These are phyloP conservation scores for Pelodytes ibericus DNA, from an alignment of 2,797 vertebrate genomes.

Conservation along the genomic window DNA sequence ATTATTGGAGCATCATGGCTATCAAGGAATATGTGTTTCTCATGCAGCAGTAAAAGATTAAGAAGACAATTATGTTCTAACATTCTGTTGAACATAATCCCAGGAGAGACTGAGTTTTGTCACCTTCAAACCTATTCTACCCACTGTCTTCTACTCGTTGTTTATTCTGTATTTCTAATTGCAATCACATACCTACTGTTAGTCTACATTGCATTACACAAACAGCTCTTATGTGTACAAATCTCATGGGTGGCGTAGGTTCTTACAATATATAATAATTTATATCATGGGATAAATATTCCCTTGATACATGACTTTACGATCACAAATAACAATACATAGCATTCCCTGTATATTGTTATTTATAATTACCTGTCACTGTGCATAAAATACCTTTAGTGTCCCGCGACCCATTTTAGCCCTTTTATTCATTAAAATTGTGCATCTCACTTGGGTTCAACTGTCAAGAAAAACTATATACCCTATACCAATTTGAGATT, in stretches of 20 bases:
- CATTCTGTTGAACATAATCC: not conserved
- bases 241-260: not conserved
- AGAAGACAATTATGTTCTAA: conserved; percentile 19
- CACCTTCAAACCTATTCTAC: conserved; percentile 10
- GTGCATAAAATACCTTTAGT: conserved; percentile 7
- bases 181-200: not conserved
- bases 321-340: conserved; percentile 1
- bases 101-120: not conserved
- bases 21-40: not conserved
- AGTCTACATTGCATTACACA: not conserved
- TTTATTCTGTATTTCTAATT: conserved; percentile 6
- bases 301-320: not conserved
- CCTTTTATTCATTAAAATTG: conserved; percentile 10
- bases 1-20: not conserved
- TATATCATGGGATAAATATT: conserved; percentile 3
- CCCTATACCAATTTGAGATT: not conserved
- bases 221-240: not conserved
- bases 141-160: not conserved
- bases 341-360: conserved; percentile 5
- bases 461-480: conserved; percentile 1
- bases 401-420: not conserved
- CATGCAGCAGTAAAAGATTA: not conserved
- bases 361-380: conserved; percentile 30
- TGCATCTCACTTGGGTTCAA: conserved; percentile 6
- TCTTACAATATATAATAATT: conserved; percentile 4